Evolutionary conservation across 37 sponge, comb jelly and placozoan genomes (phyloP), one percentile per base, ranked within the genome.

Genomic region (Trichoplax adhaerens): DNA sequence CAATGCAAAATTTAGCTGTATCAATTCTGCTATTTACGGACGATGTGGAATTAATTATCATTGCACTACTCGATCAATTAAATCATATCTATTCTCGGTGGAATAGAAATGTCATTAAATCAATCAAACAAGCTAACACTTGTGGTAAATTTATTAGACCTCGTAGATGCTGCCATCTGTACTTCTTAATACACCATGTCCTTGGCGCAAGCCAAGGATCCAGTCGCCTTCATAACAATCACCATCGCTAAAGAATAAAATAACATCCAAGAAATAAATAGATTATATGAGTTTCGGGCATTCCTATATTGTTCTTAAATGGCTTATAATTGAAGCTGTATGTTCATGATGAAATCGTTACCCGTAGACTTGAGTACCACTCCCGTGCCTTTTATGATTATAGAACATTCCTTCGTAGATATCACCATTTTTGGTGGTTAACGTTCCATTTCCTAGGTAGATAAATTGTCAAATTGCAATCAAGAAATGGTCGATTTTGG

Each of bases 371-470:
- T 81, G 84, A n/a, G 65, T 47, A 48, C 92, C 92, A 58, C 81
- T 75, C 51, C 92, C 92, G 68, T 91, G 92, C 55, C 78, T 74
- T 48, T 68, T 58, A 68, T 83, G 76, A 62, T 75, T 55, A 73
- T 91, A 82, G 72, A 87, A 91, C 2, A 65, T 74, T 1, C 92
- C 92, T 60, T 91, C 87, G 70, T 87, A 91, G 7, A 78, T 10
- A 7, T 68, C 6, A 2, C 87, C 92, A 65, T 86, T 72, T 0
- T 54, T 55, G 50, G 62, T 80, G 52, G 83, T 78, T 0, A 84
- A 50, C n/a, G 78, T 81, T 1, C 89, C 89, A 57, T 72, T 48
- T 6, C 89, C 89, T 88, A 57, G 29, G 29, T 29, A 29, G 29
- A 29, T 29, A 29, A 29, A 29, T 29, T 29, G 29, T 29, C 29